phyloP scores from a whole-genome alignment of 2,113 vertebrate species.

The Oryzias celebensis region DNA sequence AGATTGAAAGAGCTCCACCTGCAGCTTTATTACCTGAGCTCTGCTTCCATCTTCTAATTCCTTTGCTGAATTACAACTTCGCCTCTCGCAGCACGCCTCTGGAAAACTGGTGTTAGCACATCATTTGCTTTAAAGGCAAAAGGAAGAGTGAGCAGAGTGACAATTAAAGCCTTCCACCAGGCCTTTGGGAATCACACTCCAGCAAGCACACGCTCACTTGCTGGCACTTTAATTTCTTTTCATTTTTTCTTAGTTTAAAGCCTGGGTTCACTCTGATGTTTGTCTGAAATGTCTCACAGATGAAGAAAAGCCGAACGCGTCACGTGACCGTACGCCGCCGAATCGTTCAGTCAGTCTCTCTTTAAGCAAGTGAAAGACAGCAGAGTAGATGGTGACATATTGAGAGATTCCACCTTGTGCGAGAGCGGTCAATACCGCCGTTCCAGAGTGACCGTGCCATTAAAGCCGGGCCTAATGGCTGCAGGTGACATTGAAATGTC shows the following conservation, averaged over 20 bases:
- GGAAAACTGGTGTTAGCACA: slow-evolving; percentile 81
- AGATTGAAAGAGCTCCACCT: slow-evolving; percentile 53
- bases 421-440: slow-evolving; percentile 48
- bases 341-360: slow-evolving; percentile 62
- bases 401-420: slow-evolving; percentile 61
- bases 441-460: slow-evolving; percentile 32
- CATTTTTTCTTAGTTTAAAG: slow-evolving; percentile 32
- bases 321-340: slow-evolving; percentile 18
- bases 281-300: neutral
- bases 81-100: slow-evolving; percentile 45
- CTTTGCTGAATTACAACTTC: slow-evolving; percentile 74
- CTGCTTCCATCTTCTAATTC: slow-evolving; percentile 36
- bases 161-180: slow-evolving; percentile 81
- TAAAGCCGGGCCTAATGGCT: slow-evolving; percentile 30
- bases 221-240: slow-evolving; percentile 29
- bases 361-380: slow-evolving; percentile 50
- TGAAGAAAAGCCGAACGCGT: neutral
- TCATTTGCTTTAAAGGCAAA: slow-evolving; percentile 82
- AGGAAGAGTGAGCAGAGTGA: slow-evolving; percentile 81
- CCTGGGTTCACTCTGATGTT: slow-evolving; percentile 6
- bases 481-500: slow-evolving; percentile 55
- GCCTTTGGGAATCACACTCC: slow-evolving; percentile 22
- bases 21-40: slow-evolving; percentile 59
- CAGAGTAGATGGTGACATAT: slow-evolving; percentile 62
- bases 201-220: neutral